phyloP scores from a whole-genome alignment of 2,888 invertebrate genomes.

The Strigamia transsilvanica region DNA sequence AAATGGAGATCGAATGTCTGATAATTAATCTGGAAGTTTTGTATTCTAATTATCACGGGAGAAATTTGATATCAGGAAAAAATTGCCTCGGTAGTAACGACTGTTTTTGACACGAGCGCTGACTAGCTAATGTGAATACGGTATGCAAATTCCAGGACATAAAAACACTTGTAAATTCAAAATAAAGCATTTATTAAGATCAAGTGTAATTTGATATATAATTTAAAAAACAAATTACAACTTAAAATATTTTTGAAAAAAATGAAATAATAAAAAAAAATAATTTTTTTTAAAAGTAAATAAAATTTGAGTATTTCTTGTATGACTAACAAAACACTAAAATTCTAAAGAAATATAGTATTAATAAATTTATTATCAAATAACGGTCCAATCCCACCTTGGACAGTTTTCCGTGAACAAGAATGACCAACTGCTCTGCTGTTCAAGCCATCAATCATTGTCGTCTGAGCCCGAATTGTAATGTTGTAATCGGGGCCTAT shows the following conservation, averaged over 20 bases:
- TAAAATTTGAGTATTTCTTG: background rate
- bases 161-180: background rate
- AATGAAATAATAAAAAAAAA: background rate
- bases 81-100: background rate
- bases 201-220: background rate
- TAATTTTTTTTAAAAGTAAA: no score
- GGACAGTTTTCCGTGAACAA: slow-evolving; percentile 35
- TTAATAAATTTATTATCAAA: slow-evolving; percentile 13
- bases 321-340: background rate
- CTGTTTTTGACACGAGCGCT: background rate
- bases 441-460: slow-evolving; percentile 24
- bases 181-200: slow-evolving; percentile 15
- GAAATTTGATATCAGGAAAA: slow-evolving; percentile 14
- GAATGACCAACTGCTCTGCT: slow-evolving; percentile 12
- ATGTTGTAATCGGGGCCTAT: slow-evolving; percentile 43
- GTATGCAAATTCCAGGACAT: background rate
- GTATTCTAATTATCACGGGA: background rate
- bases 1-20: background rate
- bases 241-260: background rate
- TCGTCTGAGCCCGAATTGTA: slow-evolving; percentile 29
- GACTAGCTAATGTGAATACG: no score
- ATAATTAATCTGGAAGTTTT: background rate
- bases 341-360: background rate
- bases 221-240: background rate
- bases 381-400: slow-evolving; percentile 52